A percentile compares a stretch with the other conserved stretches of the same genome.
Evolutionary conservation across 2,797 vertebrate species (phyloP).

Genomic region (Melanotaenia boesemani): DNA sequence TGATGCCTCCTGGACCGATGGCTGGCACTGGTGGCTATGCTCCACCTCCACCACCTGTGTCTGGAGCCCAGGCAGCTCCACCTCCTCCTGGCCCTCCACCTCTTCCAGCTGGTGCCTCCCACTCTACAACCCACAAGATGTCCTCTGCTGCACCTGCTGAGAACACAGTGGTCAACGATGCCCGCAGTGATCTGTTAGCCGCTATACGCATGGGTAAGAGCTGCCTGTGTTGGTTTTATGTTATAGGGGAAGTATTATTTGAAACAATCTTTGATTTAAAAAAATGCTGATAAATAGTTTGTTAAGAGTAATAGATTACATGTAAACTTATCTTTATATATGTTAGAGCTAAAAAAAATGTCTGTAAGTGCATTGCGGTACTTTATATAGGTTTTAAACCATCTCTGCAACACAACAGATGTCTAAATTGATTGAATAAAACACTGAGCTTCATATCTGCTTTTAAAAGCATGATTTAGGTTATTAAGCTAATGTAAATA

Average conservation of each 20-base stretch:
- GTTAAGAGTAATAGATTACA: not conserved
- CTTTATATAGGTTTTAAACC: not conserved
- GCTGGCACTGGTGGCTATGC: constrained; percentile 76
- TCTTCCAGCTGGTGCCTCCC: constrained; percentile 85
- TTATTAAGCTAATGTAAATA: not conserved
- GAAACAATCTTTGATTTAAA: not conserved
- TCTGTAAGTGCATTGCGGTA: not conserved
- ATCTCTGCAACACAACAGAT: no score
- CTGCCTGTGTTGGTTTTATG: not conserved
- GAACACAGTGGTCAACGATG: constrained; percentile 84
- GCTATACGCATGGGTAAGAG: constrained; percentile 96
- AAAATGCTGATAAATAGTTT: no score
- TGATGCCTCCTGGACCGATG: constrained; percentile 80
- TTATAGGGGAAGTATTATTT: not conserved
- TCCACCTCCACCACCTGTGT: constrained; percentile 82
- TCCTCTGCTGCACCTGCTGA: constrained; percentile 88
- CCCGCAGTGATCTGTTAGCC: constrained; percentile 95
- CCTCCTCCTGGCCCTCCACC: constrained; percentile 92
- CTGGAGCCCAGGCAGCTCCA: constrained; percentile 85
- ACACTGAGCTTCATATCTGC: no score
- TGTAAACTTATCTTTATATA: not conserved
- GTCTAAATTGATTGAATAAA: no score
- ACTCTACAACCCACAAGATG: constrained; percentile 80
- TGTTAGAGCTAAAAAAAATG: not conserved
- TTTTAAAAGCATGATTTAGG: not conserved